Evolutionary conservation across 2,888 invertebrate species (phyloP).

Genomic region (Troilus luridus): DNA sequence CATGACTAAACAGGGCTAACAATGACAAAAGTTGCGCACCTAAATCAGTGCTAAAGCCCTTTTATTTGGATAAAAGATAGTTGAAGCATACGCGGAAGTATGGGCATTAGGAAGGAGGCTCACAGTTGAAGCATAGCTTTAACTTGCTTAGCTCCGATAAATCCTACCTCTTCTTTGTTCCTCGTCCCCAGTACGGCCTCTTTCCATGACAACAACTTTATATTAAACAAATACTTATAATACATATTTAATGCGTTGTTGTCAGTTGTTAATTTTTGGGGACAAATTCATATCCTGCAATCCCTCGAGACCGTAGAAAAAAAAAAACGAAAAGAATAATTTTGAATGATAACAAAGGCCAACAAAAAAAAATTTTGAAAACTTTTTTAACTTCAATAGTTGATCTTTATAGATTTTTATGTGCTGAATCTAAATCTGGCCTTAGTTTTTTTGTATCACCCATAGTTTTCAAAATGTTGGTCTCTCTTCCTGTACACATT

Average conservation of each 20-base stretch:
- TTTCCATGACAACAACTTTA: background rate
- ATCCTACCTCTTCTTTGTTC: slow-evolving; percentile 39
- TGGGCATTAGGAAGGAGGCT: slow-evolving; percentile 9
- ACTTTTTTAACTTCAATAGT: no score
- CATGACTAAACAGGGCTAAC: slow-evolving; percentile 36
- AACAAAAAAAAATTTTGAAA: no score
- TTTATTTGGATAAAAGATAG: slow-evolving; percentile 49
- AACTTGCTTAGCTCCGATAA: background rate
- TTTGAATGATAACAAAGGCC: no score
- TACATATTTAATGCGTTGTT: background rate
- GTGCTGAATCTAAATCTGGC: no score
- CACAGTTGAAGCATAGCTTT: slow-evolving; percentile 45
- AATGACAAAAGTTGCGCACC: slow-evolving; percentile 26
- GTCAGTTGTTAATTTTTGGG: no score
- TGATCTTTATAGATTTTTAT: no score
- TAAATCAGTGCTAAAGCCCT: slow-evolving; percentile 43
- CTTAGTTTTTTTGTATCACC: no score
- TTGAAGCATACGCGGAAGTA: slow-evolving; percentile 49
- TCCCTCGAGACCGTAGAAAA: no score
- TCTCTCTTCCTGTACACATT: no score
- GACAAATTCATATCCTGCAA: no score
- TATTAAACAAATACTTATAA: slow-evolving; percentile 29
- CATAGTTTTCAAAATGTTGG: no score
- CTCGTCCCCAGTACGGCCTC: background rate
- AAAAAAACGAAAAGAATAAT: no score